Evolutionary conservation across 2,797 vertebrate genomes (phyloP).

Genomic region (Sebastes itinus): DNA sequence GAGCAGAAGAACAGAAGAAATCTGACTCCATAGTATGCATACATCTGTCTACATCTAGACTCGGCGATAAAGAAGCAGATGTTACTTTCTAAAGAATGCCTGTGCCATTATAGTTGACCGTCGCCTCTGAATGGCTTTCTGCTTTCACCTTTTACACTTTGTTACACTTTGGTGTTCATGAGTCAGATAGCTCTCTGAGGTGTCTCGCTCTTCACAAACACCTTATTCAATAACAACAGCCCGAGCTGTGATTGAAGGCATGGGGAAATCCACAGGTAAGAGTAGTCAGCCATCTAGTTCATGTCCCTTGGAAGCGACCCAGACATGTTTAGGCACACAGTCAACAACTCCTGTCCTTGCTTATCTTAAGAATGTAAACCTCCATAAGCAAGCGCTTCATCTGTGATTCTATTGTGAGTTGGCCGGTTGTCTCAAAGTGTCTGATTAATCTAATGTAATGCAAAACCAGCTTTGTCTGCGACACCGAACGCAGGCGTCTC

Average conservation of each 20-base stretch:
- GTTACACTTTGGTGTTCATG: slow-evolving; percentile 7
- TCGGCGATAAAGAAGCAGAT: slow-evolving; percentile 12
- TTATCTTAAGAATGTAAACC: slow-evolving; percentile 78
- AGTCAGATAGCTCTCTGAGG: slow-evolving; percentile 1
- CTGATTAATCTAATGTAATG: slow-evolving; percentile 77
- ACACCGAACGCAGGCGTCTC: slow-evolving; percentile 74
- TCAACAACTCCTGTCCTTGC: slow-evolving; percentile 76
- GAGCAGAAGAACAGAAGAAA: not conserved
- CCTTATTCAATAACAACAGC: slow-evolving; percentile 48
- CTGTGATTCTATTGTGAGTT: slow-evolving; percentile 80
- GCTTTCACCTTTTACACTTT: slow-evolving; percentile 36
- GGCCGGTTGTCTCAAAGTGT: slow-evolving; percentile 77
- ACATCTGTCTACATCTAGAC: slow-evolving; percentile 1
- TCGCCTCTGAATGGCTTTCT: not conserved
- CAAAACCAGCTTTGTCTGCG: slow-evolving; percentile 75
- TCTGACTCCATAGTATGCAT: not conserved
- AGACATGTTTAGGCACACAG: slow-evolving; percentile 72
- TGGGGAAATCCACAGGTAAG: slow-evolving; percentile 73
- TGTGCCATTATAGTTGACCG: not conserved
- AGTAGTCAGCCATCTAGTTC: slow-evolving; percentile 60
- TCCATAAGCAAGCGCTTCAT: slow-evolving; percentile 74
- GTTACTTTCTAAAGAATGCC: slow-evolving; percentile 16
- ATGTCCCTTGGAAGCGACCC: slow-evolving; percentile 62
- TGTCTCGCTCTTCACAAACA: slow-evolving; percentile 36
- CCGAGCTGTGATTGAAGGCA: slow-evolving; percentile 56